Base-by-base conservation (phyloP, 2,797 vertebrate species). In the Enteromius paludinosus region DNA sequence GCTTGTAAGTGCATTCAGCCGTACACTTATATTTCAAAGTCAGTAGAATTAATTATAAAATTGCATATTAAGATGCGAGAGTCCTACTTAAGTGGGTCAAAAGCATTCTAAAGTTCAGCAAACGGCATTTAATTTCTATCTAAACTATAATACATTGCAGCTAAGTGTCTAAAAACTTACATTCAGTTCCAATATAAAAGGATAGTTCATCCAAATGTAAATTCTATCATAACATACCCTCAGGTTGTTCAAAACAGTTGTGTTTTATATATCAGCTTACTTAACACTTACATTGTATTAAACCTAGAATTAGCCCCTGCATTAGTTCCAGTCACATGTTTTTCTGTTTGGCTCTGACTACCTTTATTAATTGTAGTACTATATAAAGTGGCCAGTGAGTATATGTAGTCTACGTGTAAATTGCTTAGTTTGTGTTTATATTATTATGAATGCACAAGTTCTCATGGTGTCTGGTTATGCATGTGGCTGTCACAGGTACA, bases 401-500 rank as follows among this genome's bases (percentile, higher is more conserved):
- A 12, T 20, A 71, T 71, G 9, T 11, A 59, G 56, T 25, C 23
- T 28, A 49, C 11, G 47, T 35, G 18, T 61, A 17, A 43, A 59
- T 45, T 43, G 3, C 54, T 61, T 52, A 25, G 72, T 62, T 8
- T 14, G 30, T 45, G 1, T 52, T 11, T 73, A 23, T 2, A 7
- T 64, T n/a, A 28, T 18, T 1, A 47, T 14, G 47, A 41, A 54
- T 41, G 43, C 47, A 20, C 52, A 17, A 38, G 4, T 5, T 11
- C 28, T 69, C 17, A 43, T 59, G 17, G 25, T 70, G 38, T 70
- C 4, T 77, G 9, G 49, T 12, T n/a, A 25, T 69, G n/a, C 54
- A 23, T 66, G 8, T 75, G 64, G 83, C 12, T 83, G 65, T 87
- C 88, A 74, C 61, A 99, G 98, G 87, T 91, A 98, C 90, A 92